A percentile compares a stretch with the other conserved stretches of the same genome.
These are phyloP conservation scores for Euglossa dilemma DNA, from an alignment of 1,140 invertebrate species.

Conservation along the genomic window DNA sequence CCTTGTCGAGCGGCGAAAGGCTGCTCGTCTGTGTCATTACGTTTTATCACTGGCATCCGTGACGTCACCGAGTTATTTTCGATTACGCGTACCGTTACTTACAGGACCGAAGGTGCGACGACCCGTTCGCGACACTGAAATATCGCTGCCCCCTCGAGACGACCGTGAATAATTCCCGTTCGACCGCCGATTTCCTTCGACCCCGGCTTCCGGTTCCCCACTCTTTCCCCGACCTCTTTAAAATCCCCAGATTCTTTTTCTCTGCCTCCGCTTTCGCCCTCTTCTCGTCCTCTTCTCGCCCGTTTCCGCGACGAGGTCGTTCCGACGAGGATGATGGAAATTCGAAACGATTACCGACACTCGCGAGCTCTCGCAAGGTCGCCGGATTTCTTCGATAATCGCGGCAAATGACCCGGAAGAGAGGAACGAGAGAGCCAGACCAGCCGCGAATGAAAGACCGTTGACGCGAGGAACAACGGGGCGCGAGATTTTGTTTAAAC, in stretches of 20 bases:
- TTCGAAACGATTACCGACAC: background rate
- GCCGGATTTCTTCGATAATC: background rate
- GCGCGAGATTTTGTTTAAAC: slow-evolving; percentile 9
- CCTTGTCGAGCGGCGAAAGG: slow-evolving; percentile 29
- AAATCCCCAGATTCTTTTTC: no score
- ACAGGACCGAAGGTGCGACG: slow-evolving; percentile 14
- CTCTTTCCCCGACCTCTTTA: background rate
- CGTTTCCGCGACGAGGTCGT: no score
- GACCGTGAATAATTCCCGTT: slow-evolving; percentile 26
- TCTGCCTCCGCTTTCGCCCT: background rate
- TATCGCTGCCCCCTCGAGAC: background rate
- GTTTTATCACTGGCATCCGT: slow-evolving; percentile 47
- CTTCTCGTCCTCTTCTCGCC: no score
- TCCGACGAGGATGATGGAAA: background rate
- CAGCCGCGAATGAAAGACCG: background rate
- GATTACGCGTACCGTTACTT: slow-evolving; percentile 45
- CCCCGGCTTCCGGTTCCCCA: background rate
- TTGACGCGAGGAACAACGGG: background rate
- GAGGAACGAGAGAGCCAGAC: background rate
- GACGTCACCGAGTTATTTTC: slow-evolving; percentile 52
- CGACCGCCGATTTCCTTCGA: background rate
- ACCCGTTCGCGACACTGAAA: slow-evolving; percentile 12
- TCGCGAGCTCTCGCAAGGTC: no score
- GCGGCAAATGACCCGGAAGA: background rate
- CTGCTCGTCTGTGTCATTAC: slow-evolving; percentile 39